These are phyloP conservation scores for Lota lota DNA, from an alignment of 2,113 vertebrate species.

Conservation along the genomic window DNA sequence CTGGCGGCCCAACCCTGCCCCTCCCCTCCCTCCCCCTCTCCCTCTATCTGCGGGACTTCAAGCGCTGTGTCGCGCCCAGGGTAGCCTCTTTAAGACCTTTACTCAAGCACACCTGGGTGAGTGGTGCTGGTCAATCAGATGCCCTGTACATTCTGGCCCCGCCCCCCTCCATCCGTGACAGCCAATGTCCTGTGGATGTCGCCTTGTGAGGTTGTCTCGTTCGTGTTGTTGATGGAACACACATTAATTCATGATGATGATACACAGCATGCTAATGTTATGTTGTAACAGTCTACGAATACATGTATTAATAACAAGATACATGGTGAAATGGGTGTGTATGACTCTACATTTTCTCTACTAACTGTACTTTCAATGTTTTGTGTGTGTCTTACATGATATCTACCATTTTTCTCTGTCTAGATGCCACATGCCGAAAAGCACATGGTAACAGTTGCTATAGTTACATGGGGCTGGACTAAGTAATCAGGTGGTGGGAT, in stretches of 20 bases:
- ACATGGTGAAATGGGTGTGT: neutral
- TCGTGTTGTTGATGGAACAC: neutral
- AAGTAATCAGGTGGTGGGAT: slow-evolving; percentile 35
- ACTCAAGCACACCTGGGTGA: slow-evolving; percentile 32
- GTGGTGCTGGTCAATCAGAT: slow-evolving; percentile 11
- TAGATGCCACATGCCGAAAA: slow-evolving; percentile 50
- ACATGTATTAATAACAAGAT: neutral
- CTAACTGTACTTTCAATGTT: neutral
- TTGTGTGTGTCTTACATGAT: slow-evolving; percentile 12
- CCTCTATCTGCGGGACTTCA: slow-evolving; percentile 72
- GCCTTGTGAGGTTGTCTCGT: neutral
- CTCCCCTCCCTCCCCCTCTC: slow-evolving; percentile 58
- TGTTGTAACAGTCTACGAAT: no score
- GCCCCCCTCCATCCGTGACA: neutral
- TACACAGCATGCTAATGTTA: no score
- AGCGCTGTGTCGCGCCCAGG: slow-evolving; percentile 71
- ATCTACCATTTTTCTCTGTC: slow-evolving; percentile 26
- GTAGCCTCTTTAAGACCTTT: slow-evolving; percentile 55
- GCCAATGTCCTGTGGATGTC: neutral
- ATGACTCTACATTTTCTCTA: neutral
- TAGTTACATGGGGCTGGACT: neutral
- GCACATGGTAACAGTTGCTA: slow-evolving; percentile 54
- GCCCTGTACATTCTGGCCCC: neutral
- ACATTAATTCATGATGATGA: no score
- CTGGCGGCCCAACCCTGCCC: slow-evolving; percentile 2